Conservation (phyloP, 1,140 invertebrate species). For the Heliothis virescens region DNA sequence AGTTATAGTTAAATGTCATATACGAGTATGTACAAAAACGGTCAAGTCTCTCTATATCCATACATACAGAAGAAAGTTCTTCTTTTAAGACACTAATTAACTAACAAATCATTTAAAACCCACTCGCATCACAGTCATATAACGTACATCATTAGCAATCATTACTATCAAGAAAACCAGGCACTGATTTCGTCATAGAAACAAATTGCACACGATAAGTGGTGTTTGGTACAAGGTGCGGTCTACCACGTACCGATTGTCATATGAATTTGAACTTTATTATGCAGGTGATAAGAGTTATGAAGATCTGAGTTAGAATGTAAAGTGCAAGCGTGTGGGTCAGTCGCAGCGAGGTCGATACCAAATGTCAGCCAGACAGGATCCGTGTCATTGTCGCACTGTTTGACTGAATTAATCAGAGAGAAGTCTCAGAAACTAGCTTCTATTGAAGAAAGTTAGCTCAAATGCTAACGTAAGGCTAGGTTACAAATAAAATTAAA, state of each 20-base stretch:
- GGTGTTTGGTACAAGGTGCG: constrained; percentile 61
- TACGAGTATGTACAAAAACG: too few relatives aligned
- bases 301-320: constrained; percentile 55
- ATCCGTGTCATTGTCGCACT: constrained; percentile 71
- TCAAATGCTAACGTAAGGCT: not conserved
- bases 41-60: too few relatives aligned
- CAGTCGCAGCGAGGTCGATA: constrained; percentile 74
- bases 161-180: constrained; percentile 46
- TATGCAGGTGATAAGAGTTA: constrained; percentile 51
- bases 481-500: too few relatives aligned
- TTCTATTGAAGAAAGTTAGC: constrained; percentile 2
- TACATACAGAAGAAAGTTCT: too few relatives aligned
- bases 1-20: too few relatives aligned
- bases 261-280: constrained; percentile 61
- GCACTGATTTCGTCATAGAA: constrained; percentile 67
- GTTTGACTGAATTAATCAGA: constrained; percentile 53
- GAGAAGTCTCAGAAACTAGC: not conserved
- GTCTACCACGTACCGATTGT: constrained; percentile 46
- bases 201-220: constrained; percentile 70
- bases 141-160: constrained; percentile 23
- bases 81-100: not conserved
- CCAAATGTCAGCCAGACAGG: constrained; percentile 78
- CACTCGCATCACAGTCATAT: not conserved
- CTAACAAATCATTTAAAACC: not conserved
- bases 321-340: constrained; percentile 70